Conservation (phyloP, 23 tunicate species). For the Botrylloides violaceus region DNA sequence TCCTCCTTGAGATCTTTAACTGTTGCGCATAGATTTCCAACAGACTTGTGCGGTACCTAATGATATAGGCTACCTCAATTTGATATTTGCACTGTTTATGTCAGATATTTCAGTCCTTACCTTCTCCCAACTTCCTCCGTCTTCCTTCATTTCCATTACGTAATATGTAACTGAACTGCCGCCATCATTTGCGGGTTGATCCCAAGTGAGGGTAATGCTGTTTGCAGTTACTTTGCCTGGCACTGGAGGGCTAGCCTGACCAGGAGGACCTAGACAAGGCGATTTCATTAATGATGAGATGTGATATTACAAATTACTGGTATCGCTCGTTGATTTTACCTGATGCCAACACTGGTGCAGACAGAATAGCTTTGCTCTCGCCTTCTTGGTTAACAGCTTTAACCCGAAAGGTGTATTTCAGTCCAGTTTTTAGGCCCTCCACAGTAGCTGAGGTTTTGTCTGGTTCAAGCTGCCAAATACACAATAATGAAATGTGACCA, state of each 20-base stretch:
- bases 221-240: conserved; percentile 54
- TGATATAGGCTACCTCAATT: background rate
- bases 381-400: conserved; percentile 80
- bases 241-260: conserved; percentile 37
- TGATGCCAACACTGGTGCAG: conserved; percentile 62
- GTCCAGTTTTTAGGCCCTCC: conserved; percentile 53
- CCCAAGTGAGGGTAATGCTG: conserved; percentile 62
- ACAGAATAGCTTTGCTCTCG: conserved; percentile 77
- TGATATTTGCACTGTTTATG: background rate
- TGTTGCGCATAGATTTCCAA: conserved; percentile 25
- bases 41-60: conserved; percentile 22
- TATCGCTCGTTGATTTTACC: too few species aligned
- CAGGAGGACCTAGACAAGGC: conserved; percentile 71
- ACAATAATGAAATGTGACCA: background rate
- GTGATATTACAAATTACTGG: too few species aligned
- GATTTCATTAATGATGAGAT: too few species aligned
- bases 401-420: conserved; percentile 75
- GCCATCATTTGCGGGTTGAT: conserved; percentile 67
- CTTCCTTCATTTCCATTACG: conserved; percentile 56
- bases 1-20: conserved; percentile 48
- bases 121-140: conserved; percentile 62
- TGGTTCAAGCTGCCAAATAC: conserved; percentile 42
- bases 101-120: conserved; percentile 21
- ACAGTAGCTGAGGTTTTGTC: conserved; percentile 36
- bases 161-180: conserved; percentile 71